Conservation (phyloP, 2,888 invertebrate genomes). For the Drosophila yooni region DNA sequence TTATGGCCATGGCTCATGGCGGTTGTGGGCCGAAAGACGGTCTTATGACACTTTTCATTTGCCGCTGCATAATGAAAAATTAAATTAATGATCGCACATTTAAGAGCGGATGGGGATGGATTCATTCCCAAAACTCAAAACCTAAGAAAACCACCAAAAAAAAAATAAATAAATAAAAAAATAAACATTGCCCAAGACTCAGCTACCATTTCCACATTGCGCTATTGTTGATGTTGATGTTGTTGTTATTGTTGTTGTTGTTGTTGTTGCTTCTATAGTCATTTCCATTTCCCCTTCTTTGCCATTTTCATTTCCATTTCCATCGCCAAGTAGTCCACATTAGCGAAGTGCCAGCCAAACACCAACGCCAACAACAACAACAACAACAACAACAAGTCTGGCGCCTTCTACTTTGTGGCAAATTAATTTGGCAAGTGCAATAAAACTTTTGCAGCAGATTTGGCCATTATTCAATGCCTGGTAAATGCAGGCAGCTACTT, state of each 20-base stretch:
- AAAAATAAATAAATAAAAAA: neutral
- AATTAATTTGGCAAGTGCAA: constrained; percentile 78
- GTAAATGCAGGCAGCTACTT: constrained; percentile 45
- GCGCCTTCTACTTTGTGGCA: constrained; percentile 62
- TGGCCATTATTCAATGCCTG: constrained; percentile 70
- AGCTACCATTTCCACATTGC: constrained; percentile 33
- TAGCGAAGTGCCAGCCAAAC: constrained; percentile 46
- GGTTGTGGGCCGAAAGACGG: constrained; percentile 26
- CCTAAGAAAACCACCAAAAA: constrained; percentile 5
- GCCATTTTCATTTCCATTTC: constrained; percentile 41
- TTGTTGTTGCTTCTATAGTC: constrained; percentile 30
- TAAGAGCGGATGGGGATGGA: constrained; percentile 49
- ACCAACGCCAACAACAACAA: constrained; percentile 22
- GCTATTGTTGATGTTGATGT: neutral
- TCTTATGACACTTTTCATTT: constrained; percentile 76
- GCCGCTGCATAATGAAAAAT: constrained; percentile 73
- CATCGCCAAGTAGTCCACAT: constrained; percentile 57
- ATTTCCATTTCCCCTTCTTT: constrained; percentile 44
- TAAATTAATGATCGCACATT: constrained; percentile 77
- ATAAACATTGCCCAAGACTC: constrained; percentile 7
- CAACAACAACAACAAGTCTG: constrained; percentile 30
- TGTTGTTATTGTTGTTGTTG: constrained; percentile 14
- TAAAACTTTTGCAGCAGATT: constrained; percentile 77
- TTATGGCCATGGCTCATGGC: constrained; percentile 52
- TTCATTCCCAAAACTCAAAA: constrained; percentile 19